Conservation (phyloP, 1,140 invertebrate species). For the Heliothis subflexa region DNA sequence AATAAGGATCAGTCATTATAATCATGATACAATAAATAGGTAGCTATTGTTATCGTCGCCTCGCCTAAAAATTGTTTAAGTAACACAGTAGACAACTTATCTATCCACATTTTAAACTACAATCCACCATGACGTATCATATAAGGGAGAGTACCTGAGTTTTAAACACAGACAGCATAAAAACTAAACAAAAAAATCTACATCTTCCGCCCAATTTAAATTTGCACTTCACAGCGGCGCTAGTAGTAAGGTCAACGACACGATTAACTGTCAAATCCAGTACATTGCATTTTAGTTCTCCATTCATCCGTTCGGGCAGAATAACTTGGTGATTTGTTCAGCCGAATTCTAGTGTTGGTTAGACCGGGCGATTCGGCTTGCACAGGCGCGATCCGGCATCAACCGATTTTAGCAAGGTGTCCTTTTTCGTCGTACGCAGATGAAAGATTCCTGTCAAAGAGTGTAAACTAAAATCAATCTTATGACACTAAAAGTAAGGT, state of each 20-base stretch:
- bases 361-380: background rate
- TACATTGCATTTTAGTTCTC: background rate
- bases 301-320: background rate
- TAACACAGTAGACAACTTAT: too few species aligned
- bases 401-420: conserved; percentile 13
- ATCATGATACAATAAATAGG: too few species aligned
- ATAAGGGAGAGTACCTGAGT: background rate
- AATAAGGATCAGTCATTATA: too few species aligned
- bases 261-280: background rate
- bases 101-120: too few species aligned
- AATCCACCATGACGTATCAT: too few species aligned
- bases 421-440: background rate
- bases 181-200: background rate
- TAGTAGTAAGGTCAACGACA: background rate
- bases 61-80: too few species aligned
- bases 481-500: background rate
- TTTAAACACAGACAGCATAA: background rate
- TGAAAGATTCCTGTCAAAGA: background rate
- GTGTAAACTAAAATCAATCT: background rate
- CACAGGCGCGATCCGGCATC: conserved; percentile 9
- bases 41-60: too few species aligned
- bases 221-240: background rate
- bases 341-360: background rate
- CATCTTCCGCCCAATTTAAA: background rate
- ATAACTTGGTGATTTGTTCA: background rate